Evolutionary conservation across 2,888 invertebrate genomes (phyloP).

Genomic region (Cheilosia pagana): DNA sequence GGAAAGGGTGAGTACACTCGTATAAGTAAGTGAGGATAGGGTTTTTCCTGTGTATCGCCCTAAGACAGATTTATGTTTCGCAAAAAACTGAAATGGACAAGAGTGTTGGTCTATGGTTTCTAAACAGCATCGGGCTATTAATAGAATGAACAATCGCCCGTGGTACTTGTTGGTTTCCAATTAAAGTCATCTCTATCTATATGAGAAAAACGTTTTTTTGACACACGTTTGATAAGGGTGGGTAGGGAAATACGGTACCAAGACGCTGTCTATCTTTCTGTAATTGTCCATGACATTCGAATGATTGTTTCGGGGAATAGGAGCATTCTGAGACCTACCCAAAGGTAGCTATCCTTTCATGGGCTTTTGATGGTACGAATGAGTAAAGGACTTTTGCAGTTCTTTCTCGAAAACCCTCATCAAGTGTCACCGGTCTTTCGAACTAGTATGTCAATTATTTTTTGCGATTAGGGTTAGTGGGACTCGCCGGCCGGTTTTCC

Average conservation of each 20-base stretch:
- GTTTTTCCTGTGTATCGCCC: slow-evolving; percentile 45
- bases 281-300: neutral
- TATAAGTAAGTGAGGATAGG: slow-evolving; percentile 16
- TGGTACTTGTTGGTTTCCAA: slow-evolving; percentile 23
- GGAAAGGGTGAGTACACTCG: slow-evolving; percentile 88
- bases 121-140: slow-evolving; percentile 42
- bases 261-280: neutral
- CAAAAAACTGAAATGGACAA: slow-evolving; percentile 44
- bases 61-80: slow-evolving; percentile 54
- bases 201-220: slow-evolving; percentile 7
- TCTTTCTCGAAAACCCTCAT: neutral
- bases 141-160: slow-evolving; percentile 56
- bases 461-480: too few species aligned
- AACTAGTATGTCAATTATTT: neutral
- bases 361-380: neutral
- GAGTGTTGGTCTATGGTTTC: slow-evolving; percentile 26
- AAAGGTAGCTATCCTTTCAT: too few species aligned
- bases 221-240: slow-evolving; percentile 1
- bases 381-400: neutral
- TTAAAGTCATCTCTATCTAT: slow-evolving; percentile 19
- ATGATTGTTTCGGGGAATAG: neutral
- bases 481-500: too few species aligned
- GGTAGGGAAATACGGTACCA: neutral
- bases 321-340: neutral
- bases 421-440: neutral